Evolutionary conservation across 2,888 invertebrate species (phyloP), one percentile per base, ranked within the genome.

Genomic region (Podabrus alpinus): DNA sequence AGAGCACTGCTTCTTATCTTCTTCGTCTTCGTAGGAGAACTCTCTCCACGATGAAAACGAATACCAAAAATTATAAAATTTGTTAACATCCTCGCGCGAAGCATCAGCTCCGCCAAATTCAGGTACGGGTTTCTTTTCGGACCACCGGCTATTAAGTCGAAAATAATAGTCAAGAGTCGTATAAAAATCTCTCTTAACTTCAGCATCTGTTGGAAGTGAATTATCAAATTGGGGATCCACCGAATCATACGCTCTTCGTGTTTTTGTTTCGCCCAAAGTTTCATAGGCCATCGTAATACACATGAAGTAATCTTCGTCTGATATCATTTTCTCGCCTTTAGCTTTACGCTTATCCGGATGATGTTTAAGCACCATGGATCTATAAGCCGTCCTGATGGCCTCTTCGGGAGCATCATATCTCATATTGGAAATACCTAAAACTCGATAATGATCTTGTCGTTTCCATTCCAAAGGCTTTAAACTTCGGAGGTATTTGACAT

Each of bases 41-140:
- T 99, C 99, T 77, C 99, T 91, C 99, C 99, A 99, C 0, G 99
- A 98, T 80, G 97, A 97, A 88, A 99, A 99, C 83, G 97, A 94
- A 87, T 95, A 98, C 99, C 99, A 99, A 87, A 98, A 99, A 15
- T 94, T 93, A 86, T 99, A 99, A 88, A 99, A 99, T 66, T 90
- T 88, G 84, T 99, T 97, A 0, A 99, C 98, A 83, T 95, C 92
- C 79, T 94, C 94, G 70, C 97, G 90, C 1, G 93, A 89, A 71
- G 95, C 92, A 74, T 94, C 89, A 13, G 92, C 90, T 84, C 93
- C 92, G 11, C 94, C 91, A 68, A 99, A 89, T 75, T 91, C 88
- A 69, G 99, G 99, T 59, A 97, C 97, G 78, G 94, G 92, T 80
- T 91, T 92, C 82, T 93, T 95, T 79, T 94, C 95, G 0, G 98